A percentile compares a stretch with the other conserved stretches of the same genome.
Conservation (phyloP, 1,140 invertebrate genomes). For the Cotesia glomerata region DNA sequence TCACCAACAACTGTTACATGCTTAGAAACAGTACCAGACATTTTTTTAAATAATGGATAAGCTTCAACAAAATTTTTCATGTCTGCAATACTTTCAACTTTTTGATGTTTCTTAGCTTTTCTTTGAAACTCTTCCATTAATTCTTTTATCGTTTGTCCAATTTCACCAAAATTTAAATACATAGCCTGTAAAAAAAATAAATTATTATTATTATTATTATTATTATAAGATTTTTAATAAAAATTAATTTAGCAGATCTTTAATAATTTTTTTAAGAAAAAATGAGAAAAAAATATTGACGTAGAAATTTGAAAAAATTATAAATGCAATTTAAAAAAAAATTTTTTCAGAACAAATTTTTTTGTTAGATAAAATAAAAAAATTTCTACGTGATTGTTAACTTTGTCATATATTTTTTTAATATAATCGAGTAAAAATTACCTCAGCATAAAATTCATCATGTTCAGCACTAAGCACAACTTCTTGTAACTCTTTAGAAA, state of each 20-base stretch:
- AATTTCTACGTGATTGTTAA: too few relatives aligned
- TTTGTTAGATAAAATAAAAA: constrained; percentile 22
- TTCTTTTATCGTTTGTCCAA: constrained; percentile 95
- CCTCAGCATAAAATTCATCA: constrained; percentile 96
- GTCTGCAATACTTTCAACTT: constrained; percentile 97
- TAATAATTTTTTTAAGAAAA: background rate
- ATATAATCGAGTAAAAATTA: too few relatives aligned
- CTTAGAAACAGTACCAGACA: constrained; percentile 97
- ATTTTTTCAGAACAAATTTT: too few relatives aligned
- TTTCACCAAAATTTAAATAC: constrained; percentile 97
- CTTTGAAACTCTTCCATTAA: constrained; percentile 98
- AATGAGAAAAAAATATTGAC: constrained; percentile 10
- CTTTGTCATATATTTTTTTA: too few relatives aligned
- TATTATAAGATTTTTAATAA: too few relatives aligned
- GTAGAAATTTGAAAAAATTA: too few relatives aligned
- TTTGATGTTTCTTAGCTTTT: constrained; percentile 94
- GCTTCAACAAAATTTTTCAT: constrained; percentile 99
- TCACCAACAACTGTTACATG: constrained; percentile 97
- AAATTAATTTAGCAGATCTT: background rate
- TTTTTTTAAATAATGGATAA: constrained; percentile 99
- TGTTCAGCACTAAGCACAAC: constrained; percentile 93
- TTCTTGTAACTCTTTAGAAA: constrained; percentile 90
- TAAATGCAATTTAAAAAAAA: too few relatives aligned
- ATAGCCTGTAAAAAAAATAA: constrained; percentile 75
- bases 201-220: constrained; percentile 10